These are phyloP conservation scores for Sebastes miniatus DNA, from an alignment of 2,797 vertebrate species.

Conservation along the genomic window DNA sequence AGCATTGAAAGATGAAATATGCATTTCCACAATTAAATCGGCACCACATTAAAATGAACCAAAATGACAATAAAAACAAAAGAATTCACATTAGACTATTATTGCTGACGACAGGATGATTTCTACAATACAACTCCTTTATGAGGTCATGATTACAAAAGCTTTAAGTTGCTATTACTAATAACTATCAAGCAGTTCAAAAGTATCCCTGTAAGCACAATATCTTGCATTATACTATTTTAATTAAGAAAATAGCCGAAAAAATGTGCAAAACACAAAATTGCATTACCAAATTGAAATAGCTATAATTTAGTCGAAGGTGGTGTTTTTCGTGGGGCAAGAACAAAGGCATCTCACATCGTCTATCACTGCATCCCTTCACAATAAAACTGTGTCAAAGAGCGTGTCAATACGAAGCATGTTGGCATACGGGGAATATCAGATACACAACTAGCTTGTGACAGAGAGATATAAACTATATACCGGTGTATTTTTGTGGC, in stretches of 20 bases:
- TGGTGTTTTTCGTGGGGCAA: conserved; percentile 19
- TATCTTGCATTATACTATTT: conserved; percentile 38
- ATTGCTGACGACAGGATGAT: conserved; percentile 20
- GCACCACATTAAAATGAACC: conserved; percentile 52
- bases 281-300: conserved; percentile 44
- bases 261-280: conserved; percentile 57
- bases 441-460: conserved; percentile 9
- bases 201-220: conserved; percentile 15
- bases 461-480: background rate
- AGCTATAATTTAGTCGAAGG: conserved; percentile 2
- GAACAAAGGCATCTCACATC: conserved; percentile 13
- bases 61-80: conserved; percentile 46
- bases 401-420: background rate
- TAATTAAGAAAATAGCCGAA: conserved; percentile 22
- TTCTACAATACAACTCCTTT: conserved; percentile 17
- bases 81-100: conserved; percentile 53
- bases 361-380: background rate
- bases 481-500: background rate
- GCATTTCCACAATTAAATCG: conserved; percentile 24
- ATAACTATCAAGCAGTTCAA: conserved; percentile 32
- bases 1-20: conserved; percentile 45
- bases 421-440: background rate
- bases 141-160: conserved; percentile 26
- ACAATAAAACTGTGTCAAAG: background rate
- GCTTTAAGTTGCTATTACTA: conserved; percentile 24